Evolutionary conservation across 2,113 vertebrate species (phyloP).

Genomic region (Madoqua kirkii): DNA sequence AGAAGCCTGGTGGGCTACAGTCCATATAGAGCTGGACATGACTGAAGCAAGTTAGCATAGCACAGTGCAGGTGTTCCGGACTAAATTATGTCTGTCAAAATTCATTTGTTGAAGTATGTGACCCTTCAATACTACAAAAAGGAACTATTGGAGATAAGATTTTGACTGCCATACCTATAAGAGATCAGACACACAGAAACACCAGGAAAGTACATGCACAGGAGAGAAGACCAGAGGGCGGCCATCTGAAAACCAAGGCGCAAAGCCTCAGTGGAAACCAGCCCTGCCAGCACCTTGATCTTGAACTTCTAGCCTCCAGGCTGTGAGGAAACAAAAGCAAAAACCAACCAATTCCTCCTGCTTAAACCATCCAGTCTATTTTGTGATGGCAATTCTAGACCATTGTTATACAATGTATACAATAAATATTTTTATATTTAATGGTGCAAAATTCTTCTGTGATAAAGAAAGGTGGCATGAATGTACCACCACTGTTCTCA

Average conservation of each 20-base stretch:
- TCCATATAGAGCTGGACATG: not conserved
- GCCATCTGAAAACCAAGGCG: not conserved
- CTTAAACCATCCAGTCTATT: not conserved
- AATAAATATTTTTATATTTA: not conserved
- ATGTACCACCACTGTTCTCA: not conserved
- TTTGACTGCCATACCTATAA: not conserved
- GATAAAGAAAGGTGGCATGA: not conserved
- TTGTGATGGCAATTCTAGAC: not conserved
- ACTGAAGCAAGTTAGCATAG: not conserved
- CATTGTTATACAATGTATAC: not conserved
- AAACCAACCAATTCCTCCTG: not conserved
- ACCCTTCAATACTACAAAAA: not conserved
- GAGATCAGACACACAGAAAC: not conserved
- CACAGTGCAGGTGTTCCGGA: not conserved
- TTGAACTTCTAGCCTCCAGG: not conserved
- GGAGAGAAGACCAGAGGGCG: not conserved
- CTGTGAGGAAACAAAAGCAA: not conserved
- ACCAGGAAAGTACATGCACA: not conserved
- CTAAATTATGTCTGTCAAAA: not conserved
- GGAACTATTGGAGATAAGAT: not conserved
- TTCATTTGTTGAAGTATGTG: not conserved
- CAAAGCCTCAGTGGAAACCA: not conserved
- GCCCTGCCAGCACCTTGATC: not conserved
- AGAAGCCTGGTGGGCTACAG: not conserved
- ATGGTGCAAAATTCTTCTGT: not conserved